Base-by-base conservation (phyloP, 1,140 invertebrate species). In the Formica selysi region DNA sequence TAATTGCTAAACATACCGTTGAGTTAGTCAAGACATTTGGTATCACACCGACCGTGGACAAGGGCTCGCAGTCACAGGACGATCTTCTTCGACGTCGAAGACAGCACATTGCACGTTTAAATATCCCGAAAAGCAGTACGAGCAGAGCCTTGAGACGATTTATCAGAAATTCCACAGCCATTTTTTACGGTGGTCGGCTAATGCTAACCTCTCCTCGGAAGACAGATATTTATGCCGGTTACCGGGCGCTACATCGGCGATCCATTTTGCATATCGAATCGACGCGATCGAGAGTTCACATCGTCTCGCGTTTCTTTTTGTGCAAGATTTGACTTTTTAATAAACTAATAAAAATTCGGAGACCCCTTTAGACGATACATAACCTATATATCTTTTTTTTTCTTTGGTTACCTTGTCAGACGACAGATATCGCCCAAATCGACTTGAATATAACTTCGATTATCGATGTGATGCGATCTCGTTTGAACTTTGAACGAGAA, bases 81-180 rank as follows among this genome's bases (percentile, higher is more conserved):
- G 93, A 94, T 87, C 95, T 93, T 91, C 95, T 93, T 89, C 95
- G 91, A 70, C 95, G 92, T 48, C 95, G 93, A 48, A 96, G 93
- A 90, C 96, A 96, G 88, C 96, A 96, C 91, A 96, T 93, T 0
- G 96, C 96, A 32, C 95, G 93, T 76, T 94, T 94, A 48, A 96
- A 94, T 48, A 95, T 85, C 19, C 94, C 95, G 36, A 96, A 59
- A 4, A 96, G 71, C 68, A 96, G 54, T 8, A 96, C 86, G 71
- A 96, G 68, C 19, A 96, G 89, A 7, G 94, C 94, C 93, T 96
- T 96, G 0, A 96, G 36, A 57, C 95, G 91, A 90, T 95, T 95
- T 51, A 95, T 71, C 81, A 95, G 73, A 91, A 95, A 95, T 81
- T 94, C 91, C 57, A 94, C 48, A 44, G 93, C 93, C 94, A 95